Evolutionary conservation across 2,888 invertebrate species (phyloP), one percentile per base, ranked within the genome.

Genomic region (Eilema caniola): DNA sequence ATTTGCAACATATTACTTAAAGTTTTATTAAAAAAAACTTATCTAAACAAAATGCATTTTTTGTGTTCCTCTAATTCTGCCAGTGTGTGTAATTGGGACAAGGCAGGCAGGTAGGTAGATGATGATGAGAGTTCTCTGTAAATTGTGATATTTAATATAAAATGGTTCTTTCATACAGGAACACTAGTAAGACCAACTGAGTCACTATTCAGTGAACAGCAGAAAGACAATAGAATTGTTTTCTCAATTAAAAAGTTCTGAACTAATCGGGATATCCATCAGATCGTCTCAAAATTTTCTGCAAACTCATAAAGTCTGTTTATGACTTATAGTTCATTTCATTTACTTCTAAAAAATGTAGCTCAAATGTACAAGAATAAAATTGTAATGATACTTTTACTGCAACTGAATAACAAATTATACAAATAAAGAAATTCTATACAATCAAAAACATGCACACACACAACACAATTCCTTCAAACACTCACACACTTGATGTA

Each of bases 371-470:
- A 5, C 20, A 7, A 20, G 0, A 47, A 20, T 7, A 47, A 47
- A 47, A 20, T 16, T 20, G 2, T 16, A 20, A 41, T 16, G 3
- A 47, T 16, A 7, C 5, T 47, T 47, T 47, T n/a, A 53, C 53
- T 2, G 10, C 2, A n/a, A n/a, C n/a, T n/a, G 20, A 20, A 7
- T 47, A 47, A 47, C 20, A 4, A 20, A 47, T 47, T 47, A 20
- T 20, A 20, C 24, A 25, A 59, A 23, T 12, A 23, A 24, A 57
- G 2, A 57, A 60, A 24, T 59, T 25, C 2, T 31, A 23, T 8
- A 61, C 16, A 23, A 53, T 23, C 12, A 25, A 8, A 53, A 53
- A 72, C 64, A 78, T 67, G 72, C 77, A 73, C 28, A 71, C 70
- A 74, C 60, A 78, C 11, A 63, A 61, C 24, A 61, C n/a, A 24